A percentile compares a stretch with the other conserved stretches of the same genome.
Evolutionary conservation across 2,888 invertebrate genomes (phyloP).

Genomic region (Scaptomyza flava): DNA sequence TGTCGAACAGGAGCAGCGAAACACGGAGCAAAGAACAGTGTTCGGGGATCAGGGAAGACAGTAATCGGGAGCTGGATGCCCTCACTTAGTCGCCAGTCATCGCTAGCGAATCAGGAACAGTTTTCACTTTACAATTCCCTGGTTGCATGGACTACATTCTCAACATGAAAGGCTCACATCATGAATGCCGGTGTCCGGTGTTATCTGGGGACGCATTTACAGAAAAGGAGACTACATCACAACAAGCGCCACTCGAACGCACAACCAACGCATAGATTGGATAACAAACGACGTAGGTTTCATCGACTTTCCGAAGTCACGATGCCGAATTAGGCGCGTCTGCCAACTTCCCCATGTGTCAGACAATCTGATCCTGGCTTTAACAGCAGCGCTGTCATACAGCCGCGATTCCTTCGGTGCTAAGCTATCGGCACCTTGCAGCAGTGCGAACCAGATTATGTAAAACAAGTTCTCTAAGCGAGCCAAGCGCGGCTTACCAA

Average conservation of each 20-base stretch:
- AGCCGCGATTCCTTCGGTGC: slow-evolving; percentile 57
- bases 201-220: slow-evolving; percentile 58
- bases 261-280: slow-evolving; percentile 56
- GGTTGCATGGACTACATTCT: slow-evolving; percentile 84
- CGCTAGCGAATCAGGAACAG: slow-evolving; percentile 81
- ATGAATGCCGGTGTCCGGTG: slow-evolving; percentile 80
- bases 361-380: slow-evolving; percentile 76
- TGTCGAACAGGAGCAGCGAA: slow-evolving; percentile 11
- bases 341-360: slow-evolving; percentile 57
- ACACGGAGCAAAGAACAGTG: slow-evolving; percentile 25
- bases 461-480: slow-evolving; percentile 74
- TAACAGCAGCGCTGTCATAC: slow-evolving; percentile 37
- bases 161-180: slow-evolving; percentile 83
- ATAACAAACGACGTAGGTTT: slow-evolving; percentile 35
- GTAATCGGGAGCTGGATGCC: slow-evolving; percentile 70
- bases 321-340: slow-evolving; percentile 39
- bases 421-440: slow-evolving; percentile 68
- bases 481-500: slow-evolving; percentile 73
- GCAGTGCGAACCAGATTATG: slow-evolving; percentile 75
- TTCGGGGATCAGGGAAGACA: slow-evolving; percentile 28
- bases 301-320: slow-evolving; percentile 38
- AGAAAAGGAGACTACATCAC: slow-evolving; percentile 47
- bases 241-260: slow-evolving; percentile 21
- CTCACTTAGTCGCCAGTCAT: slow-evolving; percentile 80
- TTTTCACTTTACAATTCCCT: slow-evolving; percentile 84